Percentiles rank a stretch among this genome's conserved stretches.
Evolutionary conservation across 2,888 invertebrate genomes (phyloP).

Genomic region (Cheilosia variabilis): DNA sequence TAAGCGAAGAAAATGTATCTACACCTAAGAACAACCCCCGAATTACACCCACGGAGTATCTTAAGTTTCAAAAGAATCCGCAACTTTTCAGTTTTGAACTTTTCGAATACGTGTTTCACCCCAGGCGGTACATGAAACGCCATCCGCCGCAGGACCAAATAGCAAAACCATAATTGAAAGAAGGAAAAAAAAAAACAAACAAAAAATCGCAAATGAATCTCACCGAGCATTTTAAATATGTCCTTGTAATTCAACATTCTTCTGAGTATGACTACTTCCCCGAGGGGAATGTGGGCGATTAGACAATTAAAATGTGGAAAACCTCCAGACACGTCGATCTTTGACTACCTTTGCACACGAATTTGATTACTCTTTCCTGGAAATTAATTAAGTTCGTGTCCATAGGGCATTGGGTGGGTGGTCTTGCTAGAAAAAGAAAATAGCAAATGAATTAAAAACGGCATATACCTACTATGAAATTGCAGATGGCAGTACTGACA

Average conservation of each 20-base stretch:
- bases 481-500: no score
- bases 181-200: background rate
- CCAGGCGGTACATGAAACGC: constrained; percentile 4
- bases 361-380: constrained; percentile 12
- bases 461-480: no score
- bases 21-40: background rate
- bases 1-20: constrained; percentile 1
- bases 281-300: background rate
- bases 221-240: background rate
- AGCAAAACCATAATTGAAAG: constrained; percentile 2
- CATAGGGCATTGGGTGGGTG: background rate
- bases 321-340: background rate
- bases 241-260: constrained; percentile 5
- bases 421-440: background rate
- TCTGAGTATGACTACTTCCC: background rate
- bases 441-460: background rate
- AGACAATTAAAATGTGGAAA: background rate
- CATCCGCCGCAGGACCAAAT: constrained; percentile 20
- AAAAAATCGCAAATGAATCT: constrained; percentile 16
- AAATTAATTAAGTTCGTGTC: constrained; percentile 26
- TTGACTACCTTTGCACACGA: constrained; percentile 16
- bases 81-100: constrained; percentile 27
- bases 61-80: constrained; percentile 23
- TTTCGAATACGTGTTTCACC: constrained; percentile 28
- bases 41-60: constrained; percentile 6